Conservation (phyloP, 2,888 invertebrate species). For the Iphiclides podalirius region DNA sequence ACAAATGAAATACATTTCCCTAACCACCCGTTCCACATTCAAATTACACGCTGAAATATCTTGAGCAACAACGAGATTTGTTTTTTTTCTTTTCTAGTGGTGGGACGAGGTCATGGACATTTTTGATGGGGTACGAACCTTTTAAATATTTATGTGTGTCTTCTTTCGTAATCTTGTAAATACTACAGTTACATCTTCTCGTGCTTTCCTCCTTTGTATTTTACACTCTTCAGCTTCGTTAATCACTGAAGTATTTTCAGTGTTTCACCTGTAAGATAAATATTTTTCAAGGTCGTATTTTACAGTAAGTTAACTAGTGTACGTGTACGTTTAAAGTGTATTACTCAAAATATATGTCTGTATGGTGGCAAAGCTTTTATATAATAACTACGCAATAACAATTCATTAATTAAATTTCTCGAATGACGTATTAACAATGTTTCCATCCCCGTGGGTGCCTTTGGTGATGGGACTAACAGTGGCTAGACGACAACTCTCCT, state of each 20-base stretch:
- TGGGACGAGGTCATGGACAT: constrained; percentile 98
- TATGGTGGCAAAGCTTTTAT: constrained; percentile 3
- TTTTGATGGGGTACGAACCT: constrained; percentile 94
- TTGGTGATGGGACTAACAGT: constrained; percentile 77
- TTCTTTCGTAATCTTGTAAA: constrained; percentile 45
- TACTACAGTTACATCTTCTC: constrained; percentile 12
- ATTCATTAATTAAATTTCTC: constrained; percentile 23
- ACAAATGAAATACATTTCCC: constrained; percentile 8
- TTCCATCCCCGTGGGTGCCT: constrained; percentile 53
- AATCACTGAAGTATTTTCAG: background rate
- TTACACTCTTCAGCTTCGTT: constrained; percentile 6
- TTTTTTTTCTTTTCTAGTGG: constrained; percentile 90
- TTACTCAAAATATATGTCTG: background rate
- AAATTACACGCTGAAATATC: constrained; percentile 29
- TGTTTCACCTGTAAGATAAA: background rate
- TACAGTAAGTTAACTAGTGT: too few relatives aligned
- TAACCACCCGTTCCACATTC: constrained; percentile 36
- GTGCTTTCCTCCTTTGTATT: constrained; percentile 4
- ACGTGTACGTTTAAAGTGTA: too few relatives aligned
- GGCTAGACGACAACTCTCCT: constrained; percentile 88
- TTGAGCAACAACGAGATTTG: constrained; percentile 47
- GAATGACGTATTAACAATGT: constrained; percentile 54
- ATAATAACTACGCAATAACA: constrained; percentile 4
- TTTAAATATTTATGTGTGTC: constrained; percentile 63
- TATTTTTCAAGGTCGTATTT: background rate